Base-by-base conservation (phyloP, 2,888 invertebrate genomes). In the Melanotus villosus region DNA sequence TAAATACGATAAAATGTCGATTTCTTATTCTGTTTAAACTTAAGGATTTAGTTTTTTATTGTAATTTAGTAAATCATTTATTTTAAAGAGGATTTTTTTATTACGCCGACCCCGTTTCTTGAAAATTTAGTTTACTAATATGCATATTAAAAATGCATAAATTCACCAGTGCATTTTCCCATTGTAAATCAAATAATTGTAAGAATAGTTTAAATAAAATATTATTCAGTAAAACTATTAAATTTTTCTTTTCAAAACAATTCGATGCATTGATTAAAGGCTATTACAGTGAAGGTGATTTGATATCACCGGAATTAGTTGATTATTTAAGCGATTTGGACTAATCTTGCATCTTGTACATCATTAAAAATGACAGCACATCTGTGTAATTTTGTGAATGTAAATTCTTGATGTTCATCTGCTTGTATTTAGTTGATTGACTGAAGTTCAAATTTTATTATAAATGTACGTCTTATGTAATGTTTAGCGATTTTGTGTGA, bases 401-500 rank as follows among this genome's bases (percentile, higher is more conserved):
- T 47, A 23, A 47, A 47, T 23, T 26, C 6, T 47, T 23, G 41
- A 23, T 47, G 23, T 47, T 10, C 12, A 21, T 21, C 23, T 23
- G n/a, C 26, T 52, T 52, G 18, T 52, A 52, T 52, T 52, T 52
- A 18, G 10, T 9, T 52, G 9, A 26, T 30, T 30, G 32, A 32
- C 32, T 32, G 32, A 16, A 14, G 10, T 30, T 32, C 16, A 52
- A 1, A 6, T 32, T 30, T 52, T 32, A 32, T 52, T 52, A 18
- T 52, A 52, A 23, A 47, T 47, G 47, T 47, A 30, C 32, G 32
- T 18, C 4, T 52, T 52, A 32, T 52, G 3, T 26, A 32, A 52
- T 52, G 30, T 34, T 50, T 19, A 21, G 52, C 47, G 52, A 9
- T 16, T 16, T 32, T 34, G 18, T 52, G 47, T 18, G 34, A 1